Evolutionary conservation across 2,888 invertebrate genomes (phyloP).

Genomic region (Phlogophora meticulosa): DNA sequence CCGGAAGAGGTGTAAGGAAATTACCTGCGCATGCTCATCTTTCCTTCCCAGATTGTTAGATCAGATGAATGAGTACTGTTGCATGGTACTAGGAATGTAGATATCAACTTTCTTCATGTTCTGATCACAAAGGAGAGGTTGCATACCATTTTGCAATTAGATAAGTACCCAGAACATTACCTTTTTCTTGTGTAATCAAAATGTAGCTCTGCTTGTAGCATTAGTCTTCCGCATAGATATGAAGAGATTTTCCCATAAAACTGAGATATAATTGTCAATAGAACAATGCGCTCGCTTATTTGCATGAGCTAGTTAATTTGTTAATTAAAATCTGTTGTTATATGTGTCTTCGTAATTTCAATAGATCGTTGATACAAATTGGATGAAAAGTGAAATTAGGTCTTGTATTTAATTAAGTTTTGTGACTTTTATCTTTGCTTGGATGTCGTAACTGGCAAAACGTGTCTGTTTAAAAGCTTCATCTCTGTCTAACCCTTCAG

Average conservation of each 20-base stretch:
- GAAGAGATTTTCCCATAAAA: conserved; percentile 64
- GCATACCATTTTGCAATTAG: conserved; percentile 41
- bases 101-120: conserved; percentile 10
- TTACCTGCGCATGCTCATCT: neutral
- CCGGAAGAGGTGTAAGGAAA: conserved; percentile 1
- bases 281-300: conserved; percentile 46
- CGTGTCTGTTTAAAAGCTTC: no score
- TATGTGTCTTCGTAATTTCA: conserved; percentile 29
- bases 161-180: conserved; percentile 37
- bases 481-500: no score
- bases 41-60: conserved; percentile 14
- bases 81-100: neutral
- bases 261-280: conserved; percentile 47
- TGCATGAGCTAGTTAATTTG: conserved; percentile 45
- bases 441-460: no score
- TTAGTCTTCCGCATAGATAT: conserved; percentile 60
- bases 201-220: conserved; percentile 1
- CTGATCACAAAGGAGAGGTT: conserved; percentile 24
- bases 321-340: conserved; percentile 36
- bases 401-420: neutral
- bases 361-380: conserved; percentile 22
- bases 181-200: conserved; percentile 48
- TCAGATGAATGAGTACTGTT: conserved; percentile 4
- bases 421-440: neutral
- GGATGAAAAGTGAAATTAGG: neutral